Evolutionary conservation across 2,888 invertebrate genomes (phyloP).

Genomic region (Oconnorella tubifera): DNA sequence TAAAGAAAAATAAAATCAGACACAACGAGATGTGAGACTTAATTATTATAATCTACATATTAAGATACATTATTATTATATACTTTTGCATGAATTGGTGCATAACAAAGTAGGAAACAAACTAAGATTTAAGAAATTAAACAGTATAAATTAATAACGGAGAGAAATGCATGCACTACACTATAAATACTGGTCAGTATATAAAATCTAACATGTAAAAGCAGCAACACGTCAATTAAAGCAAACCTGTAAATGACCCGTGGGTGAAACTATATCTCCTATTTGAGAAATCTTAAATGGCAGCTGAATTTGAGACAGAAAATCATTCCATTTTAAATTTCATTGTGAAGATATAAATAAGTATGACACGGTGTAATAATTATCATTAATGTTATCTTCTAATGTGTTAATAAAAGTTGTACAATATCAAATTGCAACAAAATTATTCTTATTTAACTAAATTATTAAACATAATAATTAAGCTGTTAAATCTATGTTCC

Average conservation of each 20-base stretch:
- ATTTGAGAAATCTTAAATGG: constrained; percentile 17
- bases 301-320: constrained; percentile 4
- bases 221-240: not conserved
- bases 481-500: too few relatives aligned
- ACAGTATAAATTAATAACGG: not conserved
- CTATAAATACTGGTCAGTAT: not conserved
- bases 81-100: too few relatives aligned
- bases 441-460: not conserved
- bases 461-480: not conserved
- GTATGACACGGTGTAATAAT: too few relatives aligned
- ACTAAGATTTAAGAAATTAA: not conserved
- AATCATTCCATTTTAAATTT: too few relatives aligned
- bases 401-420: not conserved
- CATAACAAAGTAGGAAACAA: too few relatives aligned
- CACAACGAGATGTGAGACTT: too few relatives aligned
- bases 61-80: too few relatives aligned
- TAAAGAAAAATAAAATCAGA: too few relatives aligned
- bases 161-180: not conserved
- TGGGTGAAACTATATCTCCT: constrained; percentile 11
- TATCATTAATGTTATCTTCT: too few relatives aligned
- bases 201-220: not conserved
- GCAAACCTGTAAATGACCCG: constrained; percentile 7
- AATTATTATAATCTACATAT: too few relatives aligned
- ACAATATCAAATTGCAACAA: not conserved
- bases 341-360: too few relatives aligned